phyloP scores from a whole-genome alignment of 2,113 vertebrate species.

The Zingel zingel region DNA sequence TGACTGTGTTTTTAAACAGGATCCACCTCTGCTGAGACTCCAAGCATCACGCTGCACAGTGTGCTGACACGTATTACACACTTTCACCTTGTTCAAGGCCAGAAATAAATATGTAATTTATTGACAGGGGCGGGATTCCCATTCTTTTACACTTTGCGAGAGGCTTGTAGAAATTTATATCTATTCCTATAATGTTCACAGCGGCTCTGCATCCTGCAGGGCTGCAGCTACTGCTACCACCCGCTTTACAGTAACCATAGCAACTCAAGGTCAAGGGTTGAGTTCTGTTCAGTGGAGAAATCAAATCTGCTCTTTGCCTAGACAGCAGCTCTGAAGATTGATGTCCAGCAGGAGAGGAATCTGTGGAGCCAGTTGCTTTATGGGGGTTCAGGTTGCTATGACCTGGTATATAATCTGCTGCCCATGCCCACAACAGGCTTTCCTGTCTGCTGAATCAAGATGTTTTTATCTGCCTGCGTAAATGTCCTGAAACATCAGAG shows the following conservation, averaged over 20 bases:
- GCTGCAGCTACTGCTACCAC: slow-evolving; percentile 35
- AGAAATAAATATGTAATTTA: slow-evolving; percentile 70
- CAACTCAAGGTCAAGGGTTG: slow-evolving; percentile 80
- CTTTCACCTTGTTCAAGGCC: slow-evolving; percentile 71
- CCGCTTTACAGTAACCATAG: slow-evolving; percentile 78
- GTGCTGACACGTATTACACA: slow-evolving; percentile 22
- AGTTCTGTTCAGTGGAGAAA: slow-evolving; percentile 75
- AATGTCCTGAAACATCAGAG: slow-evolving; percentile 64
- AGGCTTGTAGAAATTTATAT: slow-evolving; percentile 55
- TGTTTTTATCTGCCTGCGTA: slow-evolving; percentile 48
- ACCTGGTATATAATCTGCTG: slow-evolving; percentile 63
- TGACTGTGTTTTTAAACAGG: slow-evolving; percentile 56
- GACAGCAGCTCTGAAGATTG: slow-evolving; percentile 76
- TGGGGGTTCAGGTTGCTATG: slow-evolving; percentile 56
- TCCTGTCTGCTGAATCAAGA: slow-evolving; percentile 62
- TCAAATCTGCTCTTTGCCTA: slow-evolving; percentile 76
- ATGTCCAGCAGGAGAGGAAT: slow-evolving; percentile 71
- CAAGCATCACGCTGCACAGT: slow-evolving; percentile 24
- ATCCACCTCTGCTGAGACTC: slow-evolving; percentile 29
- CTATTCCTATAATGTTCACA: slow-evolving; percentile 54
- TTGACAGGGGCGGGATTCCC: slow-evolving; percentile 46
- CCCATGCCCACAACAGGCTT: slow-evolving; percentile 24
- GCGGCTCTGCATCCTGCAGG: slow-evolving; percentile 50
- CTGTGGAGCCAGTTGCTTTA: slow-evolving; percentile 37
- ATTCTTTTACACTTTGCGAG: slow-evolving; percentile 61